Base-by-base conservation (phyloP, 1,140 invertebrate genomes). In the Anoplophora glabripennis region DNA sequence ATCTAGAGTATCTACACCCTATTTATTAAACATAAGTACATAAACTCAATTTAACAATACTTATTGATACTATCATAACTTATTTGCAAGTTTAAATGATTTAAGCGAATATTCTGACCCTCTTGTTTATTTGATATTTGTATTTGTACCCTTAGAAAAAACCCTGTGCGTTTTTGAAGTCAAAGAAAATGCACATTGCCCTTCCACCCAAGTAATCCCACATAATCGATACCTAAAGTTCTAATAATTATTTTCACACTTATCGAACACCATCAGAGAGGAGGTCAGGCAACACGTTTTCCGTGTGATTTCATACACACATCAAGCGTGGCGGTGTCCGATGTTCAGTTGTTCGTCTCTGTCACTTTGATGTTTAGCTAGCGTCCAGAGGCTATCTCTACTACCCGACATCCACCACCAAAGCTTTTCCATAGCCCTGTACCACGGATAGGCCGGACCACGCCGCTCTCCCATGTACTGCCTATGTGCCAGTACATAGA, bases 381-480 rank as follows among this genome's bases (percentile, higher is more conserved):
- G 56, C 52, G 60, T 52, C 40, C 10, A 38, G 49, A 47, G 55
- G 46, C 61, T 38, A 56, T 49, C 12, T 45, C 48, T 57, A 52
- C 60, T 49, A 47, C 54, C 60, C 44, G 38, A 45, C 37, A 38
- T 11, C 21, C 53, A n/a, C 47, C 21, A 28, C 21, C 21, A 28
- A 28, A 28, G 21, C 21, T 28, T 40, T 51, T 55, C 37, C 28
- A 45, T 40, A 35, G 14, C 41, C 40, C 53, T 36, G 21, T 56
- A 49, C 56, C 35, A 51, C 56, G 28, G 33, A 49, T 51, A 51
- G 52, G 57, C 53, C 58, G 63, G 58, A 56, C 59, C 58, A 56
- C 63, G 53, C 46, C 45, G 38, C 54, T 54, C 49, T 62, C 62
- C 63, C 68, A 70, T 70, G 57, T 70, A 70, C 66, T 55, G 41